Evolutionary conservation across 2,888 invertebrate genomes (phyloP).

Genomic region (Andrena trimmerana): DNA sequence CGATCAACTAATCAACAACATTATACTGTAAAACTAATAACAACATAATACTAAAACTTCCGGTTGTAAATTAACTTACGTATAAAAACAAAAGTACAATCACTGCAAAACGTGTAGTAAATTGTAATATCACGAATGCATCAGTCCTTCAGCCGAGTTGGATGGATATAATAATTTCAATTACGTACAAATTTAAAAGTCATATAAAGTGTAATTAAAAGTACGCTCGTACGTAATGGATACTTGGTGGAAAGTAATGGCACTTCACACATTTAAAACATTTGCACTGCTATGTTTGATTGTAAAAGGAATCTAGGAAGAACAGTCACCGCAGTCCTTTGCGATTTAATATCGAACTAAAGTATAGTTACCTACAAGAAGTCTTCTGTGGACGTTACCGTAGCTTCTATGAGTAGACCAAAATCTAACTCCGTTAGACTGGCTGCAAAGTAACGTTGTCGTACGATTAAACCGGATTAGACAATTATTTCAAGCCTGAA

Average conservation of each 20-base stretch:
- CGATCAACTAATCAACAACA: slow-evolving; percentile 31
- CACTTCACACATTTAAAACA: slow-evolving; percentile 37
- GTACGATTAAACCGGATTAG: background rate
- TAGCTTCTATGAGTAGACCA: slow-evolving; percentile 94
- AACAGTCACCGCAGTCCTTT: background rate
- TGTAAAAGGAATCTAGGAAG: slow-evolving; percentile 12
- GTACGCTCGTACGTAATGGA: slow-evolving; percentile 22
- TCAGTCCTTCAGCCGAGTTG: background rate
- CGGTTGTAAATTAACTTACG: slow-evolving; percentile 19
- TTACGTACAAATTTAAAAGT: background rate
- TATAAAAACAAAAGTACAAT: slow-evolving; percentile 17
- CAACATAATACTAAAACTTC: slow-evolving; percentile 14
- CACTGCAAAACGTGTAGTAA: background rate
- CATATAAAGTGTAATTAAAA: slow-evolving; percentile 30
- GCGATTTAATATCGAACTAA: slow-evolving; percentile 14
- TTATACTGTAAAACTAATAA: slow-evolving; percentile 33
- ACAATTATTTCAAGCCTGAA: background rate
- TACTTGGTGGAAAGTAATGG: slow-evolving; percentile 51
- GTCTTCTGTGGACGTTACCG: slow-evolving; percentile 88
- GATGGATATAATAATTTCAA: slow-evolving; percentile 4
- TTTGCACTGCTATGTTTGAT: slow-evolving; percentile 38
- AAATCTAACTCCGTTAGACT: slow-evolving; percentile 94
- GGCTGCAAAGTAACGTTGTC: slow-evolving; percentile 85
- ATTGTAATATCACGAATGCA: slow-evolving; percentile 15
- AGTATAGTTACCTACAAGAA: slow-evolving; percentile 77